These are phyloP conservation scores for Acrobasis suavella DNA, from an alignment of 2,888 invertebrate species.

Conservation along the genomic window DNA sequence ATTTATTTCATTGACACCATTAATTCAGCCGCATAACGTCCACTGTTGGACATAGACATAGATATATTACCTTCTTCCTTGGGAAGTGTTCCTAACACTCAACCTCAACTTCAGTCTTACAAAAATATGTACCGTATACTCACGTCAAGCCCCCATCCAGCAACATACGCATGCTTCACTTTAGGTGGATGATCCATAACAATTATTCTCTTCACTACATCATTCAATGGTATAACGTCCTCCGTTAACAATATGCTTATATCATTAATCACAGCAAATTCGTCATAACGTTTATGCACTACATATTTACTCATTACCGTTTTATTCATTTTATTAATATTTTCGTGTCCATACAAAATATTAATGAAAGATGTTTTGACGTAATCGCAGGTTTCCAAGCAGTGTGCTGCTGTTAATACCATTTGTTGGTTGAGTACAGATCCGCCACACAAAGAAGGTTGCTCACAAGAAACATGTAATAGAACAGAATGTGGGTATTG, in stretches of 20 bases:
- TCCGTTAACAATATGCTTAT: neutral
- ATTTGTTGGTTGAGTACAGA: constrained; percentile 46
- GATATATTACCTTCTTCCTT: too few species aligned
- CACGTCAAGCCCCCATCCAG: constrained; percentile 45
- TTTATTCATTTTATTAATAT: neutral
- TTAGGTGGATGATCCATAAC: constrained; percentile 4
- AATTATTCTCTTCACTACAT: neutral
- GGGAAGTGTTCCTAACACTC: too few species aligned
- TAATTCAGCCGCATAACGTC: too few species aligned
- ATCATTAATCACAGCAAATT: neutral
- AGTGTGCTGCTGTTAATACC: constrained; percentile 47
- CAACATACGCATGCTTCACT: constrained; percentile 27
- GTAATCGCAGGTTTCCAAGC: constrained; percentile 25
- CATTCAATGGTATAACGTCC: neutral
- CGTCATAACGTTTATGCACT: neutral
- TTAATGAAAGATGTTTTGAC: neutral
- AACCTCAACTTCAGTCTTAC: too few species aligned
- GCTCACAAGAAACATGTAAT: constrained; percentile 11
- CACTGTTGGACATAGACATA: too few species aligned
- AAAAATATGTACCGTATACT: constrained; percentile 24
- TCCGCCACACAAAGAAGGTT: constrained; percentile 37
- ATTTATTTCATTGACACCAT: too few species aligned
- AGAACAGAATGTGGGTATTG: constrained; percentile 41
- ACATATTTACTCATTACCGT: neutral
- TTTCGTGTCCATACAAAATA: neutral